Evolutionary conservation across 2,797 vertebrate genomes (phyloP).

Genomic region (Mormyrops boulengeri): DNA sequence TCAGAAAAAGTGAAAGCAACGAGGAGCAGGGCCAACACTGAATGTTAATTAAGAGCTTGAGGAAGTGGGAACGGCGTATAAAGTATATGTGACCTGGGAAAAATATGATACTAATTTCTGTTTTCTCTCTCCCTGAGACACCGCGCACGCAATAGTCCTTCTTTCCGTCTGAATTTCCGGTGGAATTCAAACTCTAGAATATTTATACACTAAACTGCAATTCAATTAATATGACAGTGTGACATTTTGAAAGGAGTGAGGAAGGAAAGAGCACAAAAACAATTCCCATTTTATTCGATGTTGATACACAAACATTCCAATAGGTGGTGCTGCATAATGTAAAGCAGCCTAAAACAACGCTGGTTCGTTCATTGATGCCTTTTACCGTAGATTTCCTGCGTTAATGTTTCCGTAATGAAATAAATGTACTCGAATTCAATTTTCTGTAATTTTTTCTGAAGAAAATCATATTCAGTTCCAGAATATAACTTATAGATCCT

Average conservation of each 20-base stretch:
- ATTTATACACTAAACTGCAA: constrained; percentile 51
- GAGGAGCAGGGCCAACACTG: constrained; percentile 45
- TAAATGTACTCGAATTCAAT: neutral
- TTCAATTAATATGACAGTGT: neutral
- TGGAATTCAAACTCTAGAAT: constrained; percentile 49
- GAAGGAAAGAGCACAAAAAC: constrained; percentile 20
- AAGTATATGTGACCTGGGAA: constrained; percentile 60
- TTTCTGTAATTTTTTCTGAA: neutral
- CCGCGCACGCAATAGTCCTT: constrained; percentile 39
- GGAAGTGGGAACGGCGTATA: constrained; percentile 60
- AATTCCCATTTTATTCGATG: neutral
- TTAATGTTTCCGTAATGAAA: neutral
- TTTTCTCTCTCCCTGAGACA: constrained; percentile 59
- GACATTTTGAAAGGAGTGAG: neutral
- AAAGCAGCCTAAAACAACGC: constrained; percentile 24
- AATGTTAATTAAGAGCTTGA: constrained; percentile 67
- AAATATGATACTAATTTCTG: constrained; percentile 61
- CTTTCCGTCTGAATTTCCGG: constrained; percentile 39
- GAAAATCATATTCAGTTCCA: neutral
- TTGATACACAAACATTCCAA: constrained; percentile 27
- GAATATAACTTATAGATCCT: neutral
- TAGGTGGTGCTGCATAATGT: constrained; percentile 55
- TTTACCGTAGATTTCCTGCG: neutral
- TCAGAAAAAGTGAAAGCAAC: constrained; percentile 47
- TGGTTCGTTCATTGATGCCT: constrained; percentile 24